Base-by-base conservation (phyloP, 2,797 vertebrate genomes). In the Etheostoma perlongum region DNA sequence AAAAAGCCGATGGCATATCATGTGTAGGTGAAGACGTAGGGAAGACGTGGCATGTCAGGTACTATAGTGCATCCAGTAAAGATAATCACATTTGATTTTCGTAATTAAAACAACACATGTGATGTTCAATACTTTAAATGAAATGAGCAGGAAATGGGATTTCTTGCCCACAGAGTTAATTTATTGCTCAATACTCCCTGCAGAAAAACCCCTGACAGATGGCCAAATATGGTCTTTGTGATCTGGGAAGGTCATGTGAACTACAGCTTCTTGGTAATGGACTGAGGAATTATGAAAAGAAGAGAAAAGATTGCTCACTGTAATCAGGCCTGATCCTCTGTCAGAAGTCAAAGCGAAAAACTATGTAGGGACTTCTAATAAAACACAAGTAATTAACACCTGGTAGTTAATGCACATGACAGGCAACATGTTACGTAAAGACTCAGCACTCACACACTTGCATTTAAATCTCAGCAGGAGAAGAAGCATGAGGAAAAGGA, bases 341-440 rank as follows among this genome's bases (percentile, higher is more conserved):
- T 82, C 42, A 67, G 49, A 49, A 62, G 44, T 64, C 63, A 64
- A 69, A 66, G 51, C 23, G 51, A 85, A 75, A 79, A 40, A n/a
- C 53, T 55, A 79, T 58, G 52, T 49, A 27, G 36, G 72, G 71
- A 85, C 65, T 80, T 66, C 62, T 74, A 46, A 79, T 40, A 74
- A 74, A 83, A 88, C 85, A 92, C 80, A 72, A 66, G 72, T 84
- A 88, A 91, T 91, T 90, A 91, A 79, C 13, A 16, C 81, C 44
- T 79, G 73, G 59, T 75, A 82, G 51, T 72, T 81, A 74, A 80
- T 85, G 62, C 65, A 67, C 54, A 76, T 81, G 82, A 85, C 67
- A 84, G 51, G 77, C 64, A 72, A 78, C 76, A 70, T 78, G 73
- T 85, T 80, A 80, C 23, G 57, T 65, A 67, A 70, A 66, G 64